A percentile compares a stretch with the other conserved stretches of the same genome.
phyloP scores from a whole-genome alignment of 2,113 vertebrate genomes.

The Nothobranchius kuhntae region DNA sequence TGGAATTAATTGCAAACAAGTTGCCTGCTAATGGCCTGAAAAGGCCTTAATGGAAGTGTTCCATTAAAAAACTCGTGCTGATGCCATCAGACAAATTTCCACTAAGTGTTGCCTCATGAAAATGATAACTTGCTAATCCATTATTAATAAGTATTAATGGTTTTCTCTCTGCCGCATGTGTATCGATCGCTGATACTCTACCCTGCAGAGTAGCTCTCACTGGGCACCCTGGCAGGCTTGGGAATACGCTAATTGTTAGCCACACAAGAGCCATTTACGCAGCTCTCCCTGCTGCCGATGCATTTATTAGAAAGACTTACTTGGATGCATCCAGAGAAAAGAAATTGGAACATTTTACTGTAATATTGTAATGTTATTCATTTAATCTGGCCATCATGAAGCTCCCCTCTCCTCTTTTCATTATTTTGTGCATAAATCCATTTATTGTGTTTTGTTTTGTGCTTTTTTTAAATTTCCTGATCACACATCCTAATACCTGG shows the following conservation, averaged over 20 bases:
- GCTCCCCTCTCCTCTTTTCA: background rate
- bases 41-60: slow-evolving; percentile 77
- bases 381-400: background rate
- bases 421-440: slow-evolving; percentile 4
- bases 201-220: slow-evolving; percentile 62
- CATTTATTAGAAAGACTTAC: slow-evolving; percentile 48
- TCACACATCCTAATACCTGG: slow-evolving; percentile 21
- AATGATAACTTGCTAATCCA: slow-evolving; percentile 80
- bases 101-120: slow-evolving; percentile 75
- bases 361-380: background rate
- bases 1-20: slow-evolving; percentile 77
- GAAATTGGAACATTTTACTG: background rate
- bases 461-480: slow-evolving; percentile 14
- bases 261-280: slow-evolving; percentile 67
- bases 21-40: slow-evolving; percentile 74
- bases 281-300: slow-evolving; percentile 52
- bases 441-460: slow-evolving; percentile 1
- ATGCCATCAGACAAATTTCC: slow-evolving; percentile 77
- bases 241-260: slow-evolving; percentile 70
- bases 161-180: slow-evolving; percentile 62
- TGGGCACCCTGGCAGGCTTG: slow-evolving; percentile 54
- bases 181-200: slow-evolving; percentile 77
- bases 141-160: slow-evolving; percentile 82
- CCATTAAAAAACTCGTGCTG: slow-evolving; percentile 73
- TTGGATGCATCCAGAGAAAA: slow-evolving; percentile 29